Percentiles rank a stretch among this genome's conserved stretches.
These are phyloP conservation scores for Ctena decussata DNA, from an alignment of 2,888 invertebrate genomes.

Conservation along the genomic window DNA sequence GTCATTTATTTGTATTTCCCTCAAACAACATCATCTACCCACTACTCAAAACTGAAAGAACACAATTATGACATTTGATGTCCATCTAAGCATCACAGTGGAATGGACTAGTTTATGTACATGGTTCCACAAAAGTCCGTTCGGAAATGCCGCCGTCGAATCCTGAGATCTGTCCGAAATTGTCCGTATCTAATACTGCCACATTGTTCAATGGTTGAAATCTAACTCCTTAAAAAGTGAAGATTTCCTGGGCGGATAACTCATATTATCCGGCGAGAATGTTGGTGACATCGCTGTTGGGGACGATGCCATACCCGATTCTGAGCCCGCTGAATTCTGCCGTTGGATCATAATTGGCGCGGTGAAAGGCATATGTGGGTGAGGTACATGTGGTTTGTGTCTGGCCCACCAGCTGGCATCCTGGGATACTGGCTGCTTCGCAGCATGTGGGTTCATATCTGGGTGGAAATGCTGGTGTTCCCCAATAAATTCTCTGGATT, in stretches of 20 bases:
- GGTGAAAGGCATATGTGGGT: background rate
- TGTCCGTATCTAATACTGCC: background rate
- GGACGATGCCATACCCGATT: background rate
- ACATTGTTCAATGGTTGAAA: background rate
- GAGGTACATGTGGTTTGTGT: background rate
- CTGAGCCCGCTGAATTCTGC: background rate
- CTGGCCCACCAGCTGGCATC: background rate
- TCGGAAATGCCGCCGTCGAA: background rate
- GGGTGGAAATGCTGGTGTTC: conserved; percentile 33
- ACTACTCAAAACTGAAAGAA: no score
- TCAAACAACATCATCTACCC: no score
- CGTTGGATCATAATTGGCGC: background rate
- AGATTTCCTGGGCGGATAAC: background rate
- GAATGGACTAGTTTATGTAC: background rate
- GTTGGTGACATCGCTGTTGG: background rate
- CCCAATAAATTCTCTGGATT: conserved; percentile 28
- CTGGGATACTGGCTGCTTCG: background rate
- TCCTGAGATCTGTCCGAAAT: background rate
- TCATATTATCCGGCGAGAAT: background rate
- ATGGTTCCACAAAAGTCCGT: background rate
- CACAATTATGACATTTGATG: no score
- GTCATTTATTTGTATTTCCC: no score
- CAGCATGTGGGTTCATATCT: conserved; percentile 22
- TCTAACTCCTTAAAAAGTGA: background rate
- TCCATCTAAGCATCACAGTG: background rate